Evolutionary conservation across 2,113 vertebrate species (phyloP).

Genomic region (Rhynchopsitta pachyrhyncha): DNA sequence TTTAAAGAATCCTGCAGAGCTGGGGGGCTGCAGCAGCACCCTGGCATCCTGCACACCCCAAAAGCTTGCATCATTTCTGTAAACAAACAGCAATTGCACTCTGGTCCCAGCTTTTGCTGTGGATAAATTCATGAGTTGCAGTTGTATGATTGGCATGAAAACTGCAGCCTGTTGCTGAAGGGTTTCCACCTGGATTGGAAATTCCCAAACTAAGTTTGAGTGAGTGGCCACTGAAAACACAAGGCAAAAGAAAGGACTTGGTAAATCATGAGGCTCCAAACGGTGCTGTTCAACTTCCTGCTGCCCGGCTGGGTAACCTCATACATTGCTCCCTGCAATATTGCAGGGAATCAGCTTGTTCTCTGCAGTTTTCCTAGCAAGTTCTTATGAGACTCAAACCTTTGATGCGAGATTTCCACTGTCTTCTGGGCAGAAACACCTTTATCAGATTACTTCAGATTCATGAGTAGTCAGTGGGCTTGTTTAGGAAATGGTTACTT

Average conservation of each 20-base stretch:
- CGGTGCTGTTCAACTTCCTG: background rate
- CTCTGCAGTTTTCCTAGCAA: background rate
- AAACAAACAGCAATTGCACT: background rate
- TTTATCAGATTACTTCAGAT: background rate
- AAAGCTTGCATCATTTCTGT: background rate
- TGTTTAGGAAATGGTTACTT: background rate
- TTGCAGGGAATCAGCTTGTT: background rate
- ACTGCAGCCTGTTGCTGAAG: background rate
- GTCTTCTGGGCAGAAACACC: background rate
- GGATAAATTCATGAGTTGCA: background rate
- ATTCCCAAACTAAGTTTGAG: background rate
- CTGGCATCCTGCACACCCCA: background rate
- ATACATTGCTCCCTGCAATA: background rate
- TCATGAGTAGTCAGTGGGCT: fast-evolving
- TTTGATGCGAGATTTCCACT: background rate
- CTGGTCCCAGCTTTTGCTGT: background rate
- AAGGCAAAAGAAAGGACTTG: background rate
- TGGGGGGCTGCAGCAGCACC: background rate
- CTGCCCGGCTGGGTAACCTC: background rate
- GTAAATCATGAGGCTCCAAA: background rate
- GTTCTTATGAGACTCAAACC: background rate
- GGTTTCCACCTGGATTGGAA: background rate
- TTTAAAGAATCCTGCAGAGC: background rate
- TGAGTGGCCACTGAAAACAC: background rate
- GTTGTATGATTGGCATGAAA: background rate